phyloP scores from a whole-genome alignment of 2,888 invertebrate species.

The Sicus ferrugineus region DNA sequence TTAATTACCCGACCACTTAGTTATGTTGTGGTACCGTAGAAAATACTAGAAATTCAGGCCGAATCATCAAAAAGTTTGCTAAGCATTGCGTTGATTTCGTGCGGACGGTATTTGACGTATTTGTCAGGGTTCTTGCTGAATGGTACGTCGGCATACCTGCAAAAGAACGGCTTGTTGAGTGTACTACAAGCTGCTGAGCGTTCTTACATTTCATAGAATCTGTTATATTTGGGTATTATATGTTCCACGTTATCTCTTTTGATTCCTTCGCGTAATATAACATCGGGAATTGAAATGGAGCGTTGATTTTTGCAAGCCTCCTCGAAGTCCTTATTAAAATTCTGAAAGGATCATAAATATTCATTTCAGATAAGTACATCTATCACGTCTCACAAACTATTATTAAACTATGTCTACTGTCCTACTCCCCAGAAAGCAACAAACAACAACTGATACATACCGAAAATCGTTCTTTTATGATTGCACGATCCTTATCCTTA shows the following conservation, averaged over 20 bases:
- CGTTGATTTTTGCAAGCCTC: conserved; percentile 85
- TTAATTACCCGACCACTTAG: background rate
- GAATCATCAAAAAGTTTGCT: conserved; percentile 91
- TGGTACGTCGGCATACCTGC: conserved; percentile 74
- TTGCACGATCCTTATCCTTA: conserved; percentile 84
- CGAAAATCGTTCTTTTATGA: conserved; percentile 88
- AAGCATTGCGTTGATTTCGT: conserved; percentile 82
- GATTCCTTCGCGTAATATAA: conserved; percentile 84
- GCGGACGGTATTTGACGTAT: conserved; percentile 89
- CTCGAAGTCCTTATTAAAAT: conserved; percentile 96
- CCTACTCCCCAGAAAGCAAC: too few relatives aligned
- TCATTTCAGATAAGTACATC: too few relatives aligned
- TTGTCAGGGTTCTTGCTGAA: conserved; percentile 95
- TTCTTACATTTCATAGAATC: conserved; percentile 75
- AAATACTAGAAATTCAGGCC: conserved; percentile 48
- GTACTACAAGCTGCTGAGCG: background rate
- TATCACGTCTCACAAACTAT: too few relatives aligned
- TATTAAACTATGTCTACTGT: too few relatives aligned
- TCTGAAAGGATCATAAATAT: conserved; percentile 66
- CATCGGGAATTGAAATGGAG: conserved; percentile 92
- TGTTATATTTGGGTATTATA: conserved; percentile 84
- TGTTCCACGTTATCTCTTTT: conserved; percentile 90
- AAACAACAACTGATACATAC: conserved; percentile 66
- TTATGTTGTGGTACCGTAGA: too few relatives aligned
- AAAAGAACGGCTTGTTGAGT: conserved; percentile 12